phyloP scores from a whole-genome alignment of 2,797 vertebrate species.

The Hylomyscus alleni region DNA sequence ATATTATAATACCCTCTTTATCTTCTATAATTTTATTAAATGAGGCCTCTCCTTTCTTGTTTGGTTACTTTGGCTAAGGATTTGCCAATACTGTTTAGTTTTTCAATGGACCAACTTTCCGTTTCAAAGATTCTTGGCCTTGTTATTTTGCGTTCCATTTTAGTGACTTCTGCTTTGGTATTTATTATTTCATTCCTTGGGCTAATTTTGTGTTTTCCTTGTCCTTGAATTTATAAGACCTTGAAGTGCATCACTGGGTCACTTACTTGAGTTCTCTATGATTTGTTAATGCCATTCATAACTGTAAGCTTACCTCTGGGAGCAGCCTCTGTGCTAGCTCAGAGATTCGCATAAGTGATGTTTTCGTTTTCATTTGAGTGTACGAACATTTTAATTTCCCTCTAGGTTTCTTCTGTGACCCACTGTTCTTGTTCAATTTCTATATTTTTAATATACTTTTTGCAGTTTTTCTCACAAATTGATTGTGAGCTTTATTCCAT shows the following conservation, averaged over 20 bases:
- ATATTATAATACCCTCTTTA: neutral
- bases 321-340: neutral
- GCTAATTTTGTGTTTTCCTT: neutral
- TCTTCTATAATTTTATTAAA: neutral
- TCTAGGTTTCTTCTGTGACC: neutral
- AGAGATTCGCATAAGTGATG: neutral
- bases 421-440: neutral
- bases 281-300: neutral
- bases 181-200: neutral
- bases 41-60: neutral
- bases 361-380: neutral
- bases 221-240: neutral
- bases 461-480: neutral
- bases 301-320: neutral
- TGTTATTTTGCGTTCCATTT: neutral
- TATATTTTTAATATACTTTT: neutral
- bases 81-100: neutral
- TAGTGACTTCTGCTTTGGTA: neutral
- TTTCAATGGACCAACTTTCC: neutral
- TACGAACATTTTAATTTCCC: slow-evolving; percentile 15
- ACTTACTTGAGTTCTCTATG: neutral
- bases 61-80: neutral
- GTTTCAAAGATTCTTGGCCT: neutral
- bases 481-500: neutral
- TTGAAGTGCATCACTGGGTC: neutral